Percentiles rank a stretch among this genome's conserved stretches.
These are phyloP conservation scores for Dasysyrphus albostriatus DNA, from an alignment of 2,888 invertebrate species.

Conservation along the genomic window DNA sequence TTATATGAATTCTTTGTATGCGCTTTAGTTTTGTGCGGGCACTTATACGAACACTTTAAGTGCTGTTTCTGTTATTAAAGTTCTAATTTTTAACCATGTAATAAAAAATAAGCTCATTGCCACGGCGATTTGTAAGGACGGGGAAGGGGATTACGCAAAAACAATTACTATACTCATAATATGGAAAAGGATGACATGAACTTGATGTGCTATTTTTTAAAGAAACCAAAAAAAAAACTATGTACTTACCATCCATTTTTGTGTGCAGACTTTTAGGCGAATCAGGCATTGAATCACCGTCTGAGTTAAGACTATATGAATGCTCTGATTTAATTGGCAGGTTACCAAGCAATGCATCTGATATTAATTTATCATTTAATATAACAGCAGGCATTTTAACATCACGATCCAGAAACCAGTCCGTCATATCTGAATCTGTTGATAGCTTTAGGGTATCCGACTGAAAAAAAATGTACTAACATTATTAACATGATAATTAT, in stretches of 20 bases:
- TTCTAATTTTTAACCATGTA: no score
- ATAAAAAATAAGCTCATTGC: no score
- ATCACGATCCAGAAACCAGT: slow-evolving; percentile 89
- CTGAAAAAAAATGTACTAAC: slow-evolving; percentile 83
- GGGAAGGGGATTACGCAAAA: no score
- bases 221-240: neutral
- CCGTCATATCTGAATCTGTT: slow-evolving; percentile 88
- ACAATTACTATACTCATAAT: no score
- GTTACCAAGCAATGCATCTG: slow-evolving; percentile 90
- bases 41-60: no score
- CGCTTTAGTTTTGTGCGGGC: no score
- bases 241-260: slow-evolving; percentile 89
- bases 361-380: slow-evolving; percentile 91
- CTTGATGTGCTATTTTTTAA: no score
- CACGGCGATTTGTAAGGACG: no score
- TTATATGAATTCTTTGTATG: no score
- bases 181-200: no score
- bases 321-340: slow-evolving; percentile 95
- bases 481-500: neutral
- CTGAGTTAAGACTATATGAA: slow-evolving; percentile 93
- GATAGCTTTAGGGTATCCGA: slow-evolving; percentile 86
- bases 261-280: slow-evolving; percentile 87
- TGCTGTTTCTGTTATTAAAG: no score
- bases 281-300: slow-evolving; percentile 89
- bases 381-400: slow-evolving; percentile 88